Percentiles rank a stretch among this genome's conserved stretches.
Evolutionary conservation across 2,888 invertebrate species (phyloP).

Genomic region (Colostygia pectinataria): DNA sequence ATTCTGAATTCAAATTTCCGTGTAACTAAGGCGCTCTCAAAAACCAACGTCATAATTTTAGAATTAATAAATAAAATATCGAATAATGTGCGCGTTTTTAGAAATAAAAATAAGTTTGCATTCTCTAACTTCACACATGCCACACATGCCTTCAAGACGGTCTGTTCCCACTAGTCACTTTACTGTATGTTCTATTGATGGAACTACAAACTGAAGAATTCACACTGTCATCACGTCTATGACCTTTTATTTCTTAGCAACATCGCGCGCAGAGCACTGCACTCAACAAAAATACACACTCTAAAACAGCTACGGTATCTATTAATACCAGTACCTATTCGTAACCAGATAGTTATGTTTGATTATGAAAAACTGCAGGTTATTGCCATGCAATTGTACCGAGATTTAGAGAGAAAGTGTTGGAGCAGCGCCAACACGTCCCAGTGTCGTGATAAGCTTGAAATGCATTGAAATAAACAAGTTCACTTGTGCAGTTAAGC

Average conservation of each 20-base stretch:
- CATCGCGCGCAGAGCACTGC: constrained; percentile 23
- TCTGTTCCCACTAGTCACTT: too few species aligned
- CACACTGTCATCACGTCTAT: constrained; percentile 1
- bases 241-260: constrained; percentile 12
- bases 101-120: too few species aligned
- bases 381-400: constrained; percentile 47
- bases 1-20: too few species aligned
- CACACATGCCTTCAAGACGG: too few species aligned
- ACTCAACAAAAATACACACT: constrained; percentile 25
- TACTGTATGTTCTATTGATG: too few species aligned
- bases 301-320: constrained; percentile 17
- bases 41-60: too few species aligned
- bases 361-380: constrained; percentile 30
- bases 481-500: constrained; percentile 49
- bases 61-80: too few species aligned
- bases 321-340: constrained; percentile 24
- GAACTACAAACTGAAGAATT: constrained; percentile 2
- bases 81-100: too few species aligned
- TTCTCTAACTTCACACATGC: too few species aligned
- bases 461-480: constrained; percentile 62
- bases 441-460: constrained; percentile 28
- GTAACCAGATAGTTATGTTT: constrained; percentile 31
- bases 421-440: constrained; percentile 65
- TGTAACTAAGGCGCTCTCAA: too few species aligned
- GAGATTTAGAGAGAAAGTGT: constrained; percentile 68